Percentiles rank a stretch among this genome's conserved stretches.
phyloP scores from a whole-genome alignment of 2,113 vertebrate genomes.

The Sphaerodactylus townsendi region DNA sequence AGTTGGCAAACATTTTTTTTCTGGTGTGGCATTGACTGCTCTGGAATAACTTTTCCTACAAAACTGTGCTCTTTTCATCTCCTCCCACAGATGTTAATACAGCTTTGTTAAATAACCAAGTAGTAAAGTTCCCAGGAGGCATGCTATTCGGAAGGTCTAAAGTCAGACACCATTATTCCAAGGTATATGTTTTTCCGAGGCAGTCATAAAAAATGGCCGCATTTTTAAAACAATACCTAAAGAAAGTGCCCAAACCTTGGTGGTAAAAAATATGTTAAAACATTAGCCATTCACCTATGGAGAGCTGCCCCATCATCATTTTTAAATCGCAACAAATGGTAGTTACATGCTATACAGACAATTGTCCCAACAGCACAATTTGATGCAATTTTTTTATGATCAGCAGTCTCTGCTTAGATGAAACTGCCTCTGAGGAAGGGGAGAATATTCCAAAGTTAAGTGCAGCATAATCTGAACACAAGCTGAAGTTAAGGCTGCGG shows the following conservation, averaged over 20 bases:
- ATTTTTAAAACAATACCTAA: slow-evolving; percentile 10
- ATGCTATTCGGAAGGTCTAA: not conserved
- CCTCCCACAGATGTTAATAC: slow-evolving; percentile 7
- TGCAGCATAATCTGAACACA: not conserved
- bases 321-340: not conserved
- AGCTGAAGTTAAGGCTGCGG: slow-evolving; percentile 1
- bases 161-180: not conserved
- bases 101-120: slow-evolving; percentile 40
- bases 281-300: not conserved
- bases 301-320: not conserved
- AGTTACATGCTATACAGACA: not conserved
- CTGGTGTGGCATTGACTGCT: not conserved
- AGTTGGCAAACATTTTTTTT: not conserved
- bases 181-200: not conserved
- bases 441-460: not conserved
- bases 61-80: not conserved
- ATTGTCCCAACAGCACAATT: slow-evolving; percentile 3
- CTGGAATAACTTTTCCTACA: not conserved
- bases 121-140: slow-evolving; percentile 18
- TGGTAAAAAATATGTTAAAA: not conserved
- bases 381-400: slow-evolving; percentile 4
- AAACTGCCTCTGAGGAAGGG: not conserved
- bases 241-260: slow-evolving; percentile 34
- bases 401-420: rapidly evolving
- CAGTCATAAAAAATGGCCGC: slow-evolving; percentile 27